These are phyloP conservation scores for Brenthis daphne DNA, from an alignment of 2,888 invertebrate genomes.

Conservation along the genomic window DNA sequence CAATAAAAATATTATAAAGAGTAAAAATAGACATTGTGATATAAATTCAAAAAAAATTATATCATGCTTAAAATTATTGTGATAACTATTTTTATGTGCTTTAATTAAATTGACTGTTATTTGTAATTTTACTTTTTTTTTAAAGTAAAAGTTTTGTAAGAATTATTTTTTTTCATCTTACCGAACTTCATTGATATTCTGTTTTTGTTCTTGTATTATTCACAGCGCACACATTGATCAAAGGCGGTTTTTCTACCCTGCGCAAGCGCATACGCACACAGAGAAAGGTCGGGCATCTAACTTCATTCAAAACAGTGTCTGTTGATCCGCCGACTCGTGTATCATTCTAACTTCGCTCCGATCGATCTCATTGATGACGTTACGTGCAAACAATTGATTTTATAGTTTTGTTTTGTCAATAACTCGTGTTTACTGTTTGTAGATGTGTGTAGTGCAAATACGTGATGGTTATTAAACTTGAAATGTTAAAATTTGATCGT, in stretches of 20 bases:
- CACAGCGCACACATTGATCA: constrained; percentile 35
- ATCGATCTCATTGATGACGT: constrained; percentile 70
- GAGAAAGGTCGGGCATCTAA: constrained; percentile 56
- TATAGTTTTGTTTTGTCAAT: constrained; percentile 73
- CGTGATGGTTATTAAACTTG: constrained; percentile 27
- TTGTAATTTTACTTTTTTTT: too few relatives aligned
- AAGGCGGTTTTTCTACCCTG: constrained; percentile 54
- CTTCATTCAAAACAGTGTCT: constrained; percentile 67
- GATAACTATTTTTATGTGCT: too few relatives aligned
- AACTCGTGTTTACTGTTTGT: constrained; percentile 46
- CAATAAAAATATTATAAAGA: background rate
- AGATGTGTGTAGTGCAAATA: constrained; percentile 32
- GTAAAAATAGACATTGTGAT: too few relatives aligned
- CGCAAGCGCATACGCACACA: constrained; percentile 51
- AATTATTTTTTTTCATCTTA: background rate
- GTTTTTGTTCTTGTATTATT: background rate
- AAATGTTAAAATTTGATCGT: constrained; percentile 49
- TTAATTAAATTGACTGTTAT: too few relatives aligned
- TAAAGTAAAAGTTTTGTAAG: too few relatives aligned
- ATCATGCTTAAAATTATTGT: too few relatives aligned
- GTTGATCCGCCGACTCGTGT: constrained; percentile 49
- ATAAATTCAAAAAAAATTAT: too few relatives aligned
- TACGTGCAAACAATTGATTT: constrained; percentile 61
- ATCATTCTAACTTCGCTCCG: constrained; percentile 67
- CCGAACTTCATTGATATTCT: background rate